phyloP scores from a whole-genome alignment of 2,113 vertebrate genomes.

The rabbit (Oryctolagus cuniculus) region mOryCun1.1 NC_091434.1:118830501-118831000 shows the following conservation, averaged over 20 bases:
- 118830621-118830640: neutral
- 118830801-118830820: neutral
- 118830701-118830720: neutral
- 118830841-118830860: neutral
- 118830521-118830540: neutral
- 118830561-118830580: neutral
- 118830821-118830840: neutral
- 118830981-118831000: neutral
- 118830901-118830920: neutral
- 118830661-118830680: neutral
- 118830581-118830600: neutral
- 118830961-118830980: neutral
- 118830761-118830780: neutral
- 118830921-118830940: neutral
- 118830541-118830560: neutral
- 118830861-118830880: neutral
- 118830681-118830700: neutral
- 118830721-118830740: neutral
- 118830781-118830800: neutral
- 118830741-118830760: neutral
- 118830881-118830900: neutral
- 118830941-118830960: slow-evolving; percentile 5
- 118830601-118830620: slow-evolving; percentile 1
- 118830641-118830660: neutral
- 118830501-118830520: neutral